Conservation (phyloP, 1,140 invertebrate species). For the Ericerus pela region DNA sequence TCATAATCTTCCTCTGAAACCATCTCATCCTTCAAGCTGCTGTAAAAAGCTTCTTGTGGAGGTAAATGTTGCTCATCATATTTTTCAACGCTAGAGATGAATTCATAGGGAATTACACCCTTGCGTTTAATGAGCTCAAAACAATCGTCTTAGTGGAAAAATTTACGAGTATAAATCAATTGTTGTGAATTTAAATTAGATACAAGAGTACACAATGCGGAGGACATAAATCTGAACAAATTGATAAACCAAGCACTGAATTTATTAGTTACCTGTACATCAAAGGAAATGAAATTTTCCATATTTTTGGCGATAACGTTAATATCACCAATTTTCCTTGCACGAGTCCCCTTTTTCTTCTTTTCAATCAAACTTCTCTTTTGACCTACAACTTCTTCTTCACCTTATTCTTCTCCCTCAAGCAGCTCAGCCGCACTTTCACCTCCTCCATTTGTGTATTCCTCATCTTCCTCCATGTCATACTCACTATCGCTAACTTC, state of each 20-base stretch:
- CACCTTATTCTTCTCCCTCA: neutral
- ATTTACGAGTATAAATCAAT: neutral
- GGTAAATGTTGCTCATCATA: conserved; percentile 27
- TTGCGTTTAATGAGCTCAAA: conserved; percentile 22
- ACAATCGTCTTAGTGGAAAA: neutral
- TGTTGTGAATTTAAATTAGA: neutral
- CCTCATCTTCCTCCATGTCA: neutral
- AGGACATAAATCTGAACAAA: conserved; percentile 20
- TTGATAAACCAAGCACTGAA: conserved; percentile 20
- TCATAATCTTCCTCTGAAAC: conserved; percentile 29
- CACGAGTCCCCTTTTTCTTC: no score
- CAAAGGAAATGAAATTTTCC: neutral
- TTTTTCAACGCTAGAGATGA: conserved; percentile 22
- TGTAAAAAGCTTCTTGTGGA: conserved; percentile 29
- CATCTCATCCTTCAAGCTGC: conserved; percentile 24
- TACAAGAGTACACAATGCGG: conserved; percentile 17
- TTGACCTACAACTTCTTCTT: neutral
- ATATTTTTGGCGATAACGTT: neutral
- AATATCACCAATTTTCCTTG: no score
- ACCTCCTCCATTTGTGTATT: no score
- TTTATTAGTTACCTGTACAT: neutral
- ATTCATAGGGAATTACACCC: conserved; percentile 26
- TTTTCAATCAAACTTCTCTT: neutral
- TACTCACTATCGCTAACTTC: no score
- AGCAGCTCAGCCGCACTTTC: no score